Evolutionary conservation across 1,140 invertebrate genomes (phyloP), one percentile per base, ranked within the genome.

Genomic region (Amyelois transitella): DNA sequence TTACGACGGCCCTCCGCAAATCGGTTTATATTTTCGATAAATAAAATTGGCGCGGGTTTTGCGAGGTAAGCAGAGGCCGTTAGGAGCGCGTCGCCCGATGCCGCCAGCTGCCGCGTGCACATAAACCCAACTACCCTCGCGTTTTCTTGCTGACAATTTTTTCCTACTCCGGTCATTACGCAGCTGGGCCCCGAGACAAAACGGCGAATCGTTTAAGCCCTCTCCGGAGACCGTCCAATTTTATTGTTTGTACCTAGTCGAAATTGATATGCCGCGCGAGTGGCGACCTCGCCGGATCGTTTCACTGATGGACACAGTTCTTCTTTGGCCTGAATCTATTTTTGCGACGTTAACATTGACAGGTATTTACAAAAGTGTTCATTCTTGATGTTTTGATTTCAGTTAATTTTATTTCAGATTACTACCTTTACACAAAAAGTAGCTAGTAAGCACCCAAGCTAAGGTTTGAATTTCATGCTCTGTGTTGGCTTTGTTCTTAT

Each of bases 111-210:
- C 75, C 75, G 76, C 76, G 72, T 64, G 72, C 79, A 81, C 82
- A 86, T 86, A 86, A 84, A 86, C 81, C 81, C 81, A 66, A 77
- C 76, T 82, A 83, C 81, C 84, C 84, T 86, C 77, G 78, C 72
- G 77, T 84, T 87, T 87, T 87, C 84, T 87, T 87, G 84, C 84
- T 87, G 84, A 87, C 84, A 86, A 87, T 87, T 87, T 87, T 87
- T 87, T 87, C 79, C 82, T 79, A 74, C 75, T 78, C 67, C 75
- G 81, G 84, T 84, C 82, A 86, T 86, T 87, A 86, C 81, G 73
- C 82, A 86, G 82, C 82, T 86, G 82, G 84, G 82, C 71, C 78
- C 72, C 81, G 82, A 86, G 84, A 88, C 82, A 86, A 86, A 88
- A 88, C 84, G 84, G 84, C 82, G 84, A 86, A 88, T 83, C 84